A percentile compares a stretch with the other conserved stretches of the same genome.
Evolutionary conservation across 1,140 invertebrate genomes (phyloP).

Genomic region (Phortica variegata): DNA sequence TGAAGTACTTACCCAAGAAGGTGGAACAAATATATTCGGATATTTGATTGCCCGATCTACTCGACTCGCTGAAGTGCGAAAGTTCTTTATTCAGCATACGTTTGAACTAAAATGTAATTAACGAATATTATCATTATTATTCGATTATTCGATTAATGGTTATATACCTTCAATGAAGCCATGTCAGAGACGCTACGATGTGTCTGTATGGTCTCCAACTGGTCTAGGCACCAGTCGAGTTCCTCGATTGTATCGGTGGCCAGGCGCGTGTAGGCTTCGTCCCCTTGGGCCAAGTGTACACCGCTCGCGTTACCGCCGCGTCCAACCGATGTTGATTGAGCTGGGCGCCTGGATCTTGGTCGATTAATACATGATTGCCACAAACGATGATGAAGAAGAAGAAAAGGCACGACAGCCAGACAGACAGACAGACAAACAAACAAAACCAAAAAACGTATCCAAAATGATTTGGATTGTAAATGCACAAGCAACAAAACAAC

Average conservation of each 20-base stretch:
- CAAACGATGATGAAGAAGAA: too few relatives aligned
- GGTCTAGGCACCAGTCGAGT: conserved; percentile 99
- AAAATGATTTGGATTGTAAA: too few relatives aligned
- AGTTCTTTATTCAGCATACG: conserved; percentile 99
- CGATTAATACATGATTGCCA: conserved; percentile 52
- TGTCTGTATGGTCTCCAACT: conserved; percentile 98
- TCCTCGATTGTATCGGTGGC: conserved; percentile 97
- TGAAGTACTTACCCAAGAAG: conserved; percentile 88
- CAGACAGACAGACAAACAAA: conserved; percentile 13
- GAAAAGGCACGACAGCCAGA: conserved; percentile 19
- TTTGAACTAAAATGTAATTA: conserved; percentile 83
- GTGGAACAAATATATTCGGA: conserved; percentile 99
- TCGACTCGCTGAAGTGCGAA: conserved; percentile 98
- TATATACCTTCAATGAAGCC: conserved; percentile 94
- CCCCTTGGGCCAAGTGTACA: conserved; percentile 62
- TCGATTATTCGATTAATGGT: not conserved
- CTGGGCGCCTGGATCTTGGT: conserved; percentile 55
- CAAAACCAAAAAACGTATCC: conserved; percentile 8
- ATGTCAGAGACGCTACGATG: conserved; percentile 98
- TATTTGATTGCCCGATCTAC: conserved; percentile 98
- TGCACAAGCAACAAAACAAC: conserved; percentile 10
- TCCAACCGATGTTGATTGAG: conserved; percentile 43
- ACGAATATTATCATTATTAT: not conserved
- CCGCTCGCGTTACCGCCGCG: conserved; percentile 36
- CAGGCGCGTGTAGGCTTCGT: conserved; percentile 88